These are phyloP conservation scores for Epinotia ramella DNA, from an alignment of 2,888 invertebrate genomes.

Conservation along the genomic window DNA sequence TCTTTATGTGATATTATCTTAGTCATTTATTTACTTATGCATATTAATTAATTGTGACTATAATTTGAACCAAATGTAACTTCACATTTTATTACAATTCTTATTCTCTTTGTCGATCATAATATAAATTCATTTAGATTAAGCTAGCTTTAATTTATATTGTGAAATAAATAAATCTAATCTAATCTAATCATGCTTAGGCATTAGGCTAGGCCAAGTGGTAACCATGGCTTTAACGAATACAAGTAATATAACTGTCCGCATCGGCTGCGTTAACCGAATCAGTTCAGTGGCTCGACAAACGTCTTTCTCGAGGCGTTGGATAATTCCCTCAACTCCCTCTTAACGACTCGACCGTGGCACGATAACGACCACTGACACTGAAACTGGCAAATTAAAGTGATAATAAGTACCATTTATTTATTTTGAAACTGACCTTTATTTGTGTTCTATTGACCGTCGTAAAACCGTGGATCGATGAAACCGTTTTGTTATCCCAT, in stretches of 20 bases:
- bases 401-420: not conserved
- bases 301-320: constrained; percentile 32
- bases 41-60: too few species aligned
- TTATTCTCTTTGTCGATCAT: too few species aligned
- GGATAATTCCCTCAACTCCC: constrained; percentile 21
- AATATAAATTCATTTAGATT: too few species aligned
- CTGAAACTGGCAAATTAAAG: not conserved
- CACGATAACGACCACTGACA: constrained; percentile 8
- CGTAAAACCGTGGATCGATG: not conserved
- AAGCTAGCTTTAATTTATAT: too few species aligned
- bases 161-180: too few species aligned
- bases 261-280: constrained; percentile 13
- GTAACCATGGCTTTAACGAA: too few species aligned
- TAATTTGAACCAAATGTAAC: too few species aligned
- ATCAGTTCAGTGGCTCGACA: constrained; percentile 37
- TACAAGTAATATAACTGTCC: constrained; percentile 13
- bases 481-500: not conserved
- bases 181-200: too few species aligned
- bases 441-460: not conserved
- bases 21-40: too few species aligned
- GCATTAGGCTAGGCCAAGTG: too few species aligned
- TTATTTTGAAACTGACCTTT: not conserved
- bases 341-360: constrained; percentile 14
- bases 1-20: too few species aligned
- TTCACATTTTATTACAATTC: too few species aligned